Evolutionary conservation across 2,113 vertebrate species (phyloP).

Genomic region (Aviceda subcristata): DNA sequence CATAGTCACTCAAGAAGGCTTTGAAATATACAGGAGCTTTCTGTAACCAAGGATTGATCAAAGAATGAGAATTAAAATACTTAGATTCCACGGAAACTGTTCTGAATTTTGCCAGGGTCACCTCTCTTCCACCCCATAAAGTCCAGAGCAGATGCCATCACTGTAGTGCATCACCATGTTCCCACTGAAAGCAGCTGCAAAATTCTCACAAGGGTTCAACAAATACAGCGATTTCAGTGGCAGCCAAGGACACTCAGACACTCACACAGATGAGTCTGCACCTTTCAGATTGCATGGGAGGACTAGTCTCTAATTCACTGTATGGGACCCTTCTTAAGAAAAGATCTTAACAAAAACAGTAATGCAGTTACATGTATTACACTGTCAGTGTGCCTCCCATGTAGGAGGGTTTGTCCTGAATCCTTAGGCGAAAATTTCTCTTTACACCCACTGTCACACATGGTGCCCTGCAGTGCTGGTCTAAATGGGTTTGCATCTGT

Average conservation of each 20-base stretch:
- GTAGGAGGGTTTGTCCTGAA: not conserved
- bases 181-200: not conserved
- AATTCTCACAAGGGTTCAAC: not conserved
- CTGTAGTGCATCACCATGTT: not conserved
- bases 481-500: not conserved
- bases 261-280: not conserved
- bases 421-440: not conserved
- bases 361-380: not conserved
- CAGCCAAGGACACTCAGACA: not conserved
- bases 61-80: not conserved
- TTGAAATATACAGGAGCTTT: not conserved
- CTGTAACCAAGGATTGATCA: not conserved
- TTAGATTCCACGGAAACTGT: not conserved
- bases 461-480: not conserved
- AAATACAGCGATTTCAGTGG: not conserved
- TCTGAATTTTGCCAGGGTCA: not conserved
- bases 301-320: not conserved
- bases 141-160: not conserved
- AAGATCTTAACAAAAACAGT: not conserved
- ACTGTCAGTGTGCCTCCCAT: not conserved
- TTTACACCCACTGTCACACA: not conserved
- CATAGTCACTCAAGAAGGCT: not conserved
- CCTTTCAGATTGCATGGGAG: not conserved
- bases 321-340: not conserved
- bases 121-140: not conserved